Evolutionary conservation across 1,140 invertebrate species (phyloP), one percentile per base, ranked within the genome.

Genomic region (Oscheius sp.): DNA sequence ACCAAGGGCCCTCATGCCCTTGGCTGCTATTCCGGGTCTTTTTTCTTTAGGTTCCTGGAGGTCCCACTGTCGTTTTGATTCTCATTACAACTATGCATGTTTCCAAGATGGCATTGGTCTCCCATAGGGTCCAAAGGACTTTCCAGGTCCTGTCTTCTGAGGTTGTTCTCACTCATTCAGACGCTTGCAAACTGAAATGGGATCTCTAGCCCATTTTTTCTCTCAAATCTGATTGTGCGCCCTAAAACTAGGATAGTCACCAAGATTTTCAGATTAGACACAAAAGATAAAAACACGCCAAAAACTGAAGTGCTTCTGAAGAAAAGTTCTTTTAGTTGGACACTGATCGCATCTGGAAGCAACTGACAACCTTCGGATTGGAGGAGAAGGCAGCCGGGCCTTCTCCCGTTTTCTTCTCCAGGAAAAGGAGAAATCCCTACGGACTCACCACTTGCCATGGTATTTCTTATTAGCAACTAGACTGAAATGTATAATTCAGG

Each of bases 381-480:
- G 58, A 68, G 15, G n/a, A n/a, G n/a, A n/a, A n/a, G n/a, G 13
- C 46, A 18, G 26, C n/a, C 26, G 55, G 42, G 13, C 3, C 66
- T 2, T 28, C 28, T 20, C 18, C 42, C 2, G 34, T 55, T 18
- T 77, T 76, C 26, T 77, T 79, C 45, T 29, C 71, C 18, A 1
- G 77, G 20, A 77, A 79, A 35, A 3, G 26, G 4, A 78, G 77
- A 3, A 79, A 78, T 32, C 55, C 67, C 7, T 77, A 75, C 71
- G 55, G 75, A 4, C 55, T 79, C 31, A 73, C 75, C 15, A 75
- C 75, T 32, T 77, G 77, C 38, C 72, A 78, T 26, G 77, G 77
- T 77, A 2, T 20, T 3, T 36, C 34, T 75, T n/a, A 4, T 20
- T 76, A 28, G 23, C n/a, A 64, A 52, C 2, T 74, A 13, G 10